A percentile compares a stretch with the other conserved stretches of the same genome.
Conservation (phyloP, 1,140 invertebrate genomes). For the Calephelis virginiensis region DNA sequence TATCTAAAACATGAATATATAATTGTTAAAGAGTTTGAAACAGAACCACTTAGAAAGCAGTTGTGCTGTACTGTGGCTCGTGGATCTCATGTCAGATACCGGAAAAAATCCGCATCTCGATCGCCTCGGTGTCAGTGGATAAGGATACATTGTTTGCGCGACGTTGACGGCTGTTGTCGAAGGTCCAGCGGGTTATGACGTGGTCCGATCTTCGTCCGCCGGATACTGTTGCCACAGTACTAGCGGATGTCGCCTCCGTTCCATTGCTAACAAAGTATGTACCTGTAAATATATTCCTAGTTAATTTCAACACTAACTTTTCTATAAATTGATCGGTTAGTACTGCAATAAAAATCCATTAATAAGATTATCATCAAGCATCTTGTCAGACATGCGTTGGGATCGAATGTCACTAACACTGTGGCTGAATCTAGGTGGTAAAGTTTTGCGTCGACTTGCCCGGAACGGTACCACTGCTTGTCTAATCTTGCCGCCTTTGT, state of each 20-base stretch:
- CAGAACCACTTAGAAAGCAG: constrained; percentile 16
- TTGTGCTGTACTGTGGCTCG: constrained; percentile 13
- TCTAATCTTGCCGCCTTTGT: no score
- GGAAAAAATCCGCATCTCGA: constrained; percentile 26
- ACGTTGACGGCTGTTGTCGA: constrained; percentile 47
- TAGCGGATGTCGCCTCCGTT: constrained; percentile 39
- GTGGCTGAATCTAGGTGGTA: no score
- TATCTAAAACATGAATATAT: no score
- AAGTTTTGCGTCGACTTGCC: no score
- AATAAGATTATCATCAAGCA: no score
- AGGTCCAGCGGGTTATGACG: constrained; percentile 49
- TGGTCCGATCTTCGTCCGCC: constrained; percentile 28
- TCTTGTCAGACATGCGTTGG: no score
- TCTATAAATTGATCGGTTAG: no score
- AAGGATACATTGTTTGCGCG: not conserved
- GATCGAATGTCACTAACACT: no score
- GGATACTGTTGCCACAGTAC: constrained; percentile 10
- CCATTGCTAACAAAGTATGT: constrained; percentile 44
- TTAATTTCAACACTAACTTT: not conserved
- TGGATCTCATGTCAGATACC: constrained; percentile 16
- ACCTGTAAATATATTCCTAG: not conserved
- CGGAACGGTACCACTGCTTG: no score
- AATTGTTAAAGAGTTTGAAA: no score
- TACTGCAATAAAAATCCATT: no score
- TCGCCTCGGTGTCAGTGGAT: constrained; percentile 8